Evolutionary conservation across 2,888 invertebrate species (phyloP), one percentile per base, ranked within the genome.

Genomic region (Cheilosia impressa): DNA sequence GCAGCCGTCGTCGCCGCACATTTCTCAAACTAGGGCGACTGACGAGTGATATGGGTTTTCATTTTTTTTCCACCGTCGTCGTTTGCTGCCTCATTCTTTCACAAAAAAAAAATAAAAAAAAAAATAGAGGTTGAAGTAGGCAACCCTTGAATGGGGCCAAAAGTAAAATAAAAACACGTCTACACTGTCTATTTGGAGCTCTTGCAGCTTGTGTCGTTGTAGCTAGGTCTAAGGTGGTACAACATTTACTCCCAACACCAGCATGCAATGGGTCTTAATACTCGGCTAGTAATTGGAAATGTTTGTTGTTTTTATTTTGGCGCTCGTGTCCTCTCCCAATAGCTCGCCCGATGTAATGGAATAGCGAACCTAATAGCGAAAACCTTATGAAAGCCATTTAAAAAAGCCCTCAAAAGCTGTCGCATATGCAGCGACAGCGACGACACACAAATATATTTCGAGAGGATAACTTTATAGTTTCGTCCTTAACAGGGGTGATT

Each of bases 381-480:
- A 77, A 53, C 68, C 68, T 53, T 45, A 57, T 53, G 34, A 79
- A 75, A 65, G 79, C 45, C 65, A 79, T 79, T 79, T 66, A 69
- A 84, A 85, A 85, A 85, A 73, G 69, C 79, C 84, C 68, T 73
- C 43, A 80, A 84, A 85, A 85, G 80, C 85, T 85, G 81, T 85
- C 85, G 85, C 84, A 85, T 47, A 80, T 85, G 69, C 79, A 80
- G 75, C 47, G 63, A 55, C 31, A 71, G 71, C 73, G 69, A 68
- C 41, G 50, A 68, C 22, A 65, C 17, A 84, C 76, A 66, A 57
- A 27, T 63, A 57, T 50, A 76, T 71, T 75, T 76, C 75, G 66
- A 80, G 68, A 57, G 52, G 80, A 80, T 76, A 85, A 72, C 65
- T 76, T 72, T 63, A 85, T 85, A 81, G 85, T 77, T 81, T 85